Conservation (phyloP, 2,888 invertebrate genomes). For the Embidobia sp. region DNA sequence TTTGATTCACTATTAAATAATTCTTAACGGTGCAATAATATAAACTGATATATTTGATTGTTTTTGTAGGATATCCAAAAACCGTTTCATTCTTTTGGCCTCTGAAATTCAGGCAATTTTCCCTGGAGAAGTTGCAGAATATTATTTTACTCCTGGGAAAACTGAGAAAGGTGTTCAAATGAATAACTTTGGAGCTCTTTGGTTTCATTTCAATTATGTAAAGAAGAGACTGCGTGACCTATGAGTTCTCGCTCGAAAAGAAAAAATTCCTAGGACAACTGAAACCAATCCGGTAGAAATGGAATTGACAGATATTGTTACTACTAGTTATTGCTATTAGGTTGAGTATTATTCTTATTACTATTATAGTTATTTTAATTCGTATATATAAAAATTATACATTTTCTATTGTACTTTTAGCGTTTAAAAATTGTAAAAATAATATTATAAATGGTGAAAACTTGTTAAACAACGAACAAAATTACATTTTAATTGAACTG, state of each 20-base stretch:
- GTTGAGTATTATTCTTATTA: too few species aligned
- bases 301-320: neutral
- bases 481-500: too few species aligned
- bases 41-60: conserved; percentile 1
- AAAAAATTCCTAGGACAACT: neutral
- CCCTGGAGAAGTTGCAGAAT: conserved; percentile 9
- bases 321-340: too few species aligned
- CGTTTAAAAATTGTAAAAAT: too few species aligned
- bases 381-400: too few species aligned
- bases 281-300: neutral
- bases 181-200: conserved; percentile 23
- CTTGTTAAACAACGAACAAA: too few species aligned
- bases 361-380: too few species aligned
- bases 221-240: conserved; percentile 24
- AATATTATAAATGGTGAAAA: too few species aligned
- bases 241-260: conserved; percentile 1
- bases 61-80: conserved; percentile 26
- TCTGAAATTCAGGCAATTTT: conserved; percentile 17
- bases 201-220: conserved; percentile 26
- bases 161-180: conserved; percentile 15
- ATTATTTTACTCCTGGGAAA: conserved; percentile 22
- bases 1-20: conserved; percentile 3
- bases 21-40: neutral
- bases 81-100: conserved; percentile 18
- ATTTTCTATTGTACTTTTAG: too few species aligned